A percentile compares a stretch with the other conserved stretches of the same genome.
Evolutionary conservation across 2,113 vertebrate genomes (phyloP).

Genomic region (Colaptes auratus): DNA sequence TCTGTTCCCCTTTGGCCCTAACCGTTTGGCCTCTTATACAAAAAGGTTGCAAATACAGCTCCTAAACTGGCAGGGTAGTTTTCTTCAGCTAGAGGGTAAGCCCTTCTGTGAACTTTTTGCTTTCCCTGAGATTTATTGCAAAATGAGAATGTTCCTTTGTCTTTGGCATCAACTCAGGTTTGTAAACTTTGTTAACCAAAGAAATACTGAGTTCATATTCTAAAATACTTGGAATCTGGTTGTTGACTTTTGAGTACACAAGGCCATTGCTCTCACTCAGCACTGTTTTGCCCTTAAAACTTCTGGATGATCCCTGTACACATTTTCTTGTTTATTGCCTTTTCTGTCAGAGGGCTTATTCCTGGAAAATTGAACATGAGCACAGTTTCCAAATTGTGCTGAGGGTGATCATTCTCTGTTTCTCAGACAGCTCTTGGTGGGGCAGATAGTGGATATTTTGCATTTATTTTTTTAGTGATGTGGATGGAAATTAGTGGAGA

Average conservation of each 20-base stretch:
- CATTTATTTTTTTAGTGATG: background rate
- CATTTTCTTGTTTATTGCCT: constrained; percentile 45
- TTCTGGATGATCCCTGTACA: constrained; percentile 37
- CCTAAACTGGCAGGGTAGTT: background rate
- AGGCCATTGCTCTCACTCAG: constrained; percentile 31
- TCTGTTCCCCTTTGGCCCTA: background rate
- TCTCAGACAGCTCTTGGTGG: background rate
- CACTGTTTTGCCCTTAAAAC: background rate
- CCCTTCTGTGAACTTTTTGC: background rate
- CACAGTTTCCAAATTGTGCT: constrained; percentile 27
- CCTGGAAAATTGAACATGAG: constrained; percentile 10
- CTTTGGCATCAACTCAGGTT: constrained; percentile 1
- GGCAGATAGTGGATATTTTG: background rate
- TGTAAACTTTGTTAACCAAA: constrained; percentile 30
- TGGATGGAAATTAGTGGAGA: background rate
- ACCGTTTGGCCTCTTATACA: background rate
- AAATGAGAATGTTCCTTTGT: constrained; percentile 41
- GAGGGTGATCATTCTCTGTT: background rate
- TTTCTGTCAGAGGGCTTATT: background rate
- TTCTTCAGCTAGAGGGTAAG: background rate
- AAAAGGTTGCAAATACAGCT: background rate
- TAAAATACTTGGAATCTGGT: constrained; percentile 67
- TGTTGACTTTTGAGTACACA: constrained; percentile 62
- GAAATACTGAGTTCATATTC: constrained; percentile 51
- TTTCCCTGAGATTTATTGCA: constrained; percentile 36